A percentile compares a stretch with the other conserved stretches of the same genome.
These are phyloP conservation scores for Tachuris rubrigastra DNA, from an alignment of 2,113 vertebrate genomes.

Conservation along the genomic window DNA sequence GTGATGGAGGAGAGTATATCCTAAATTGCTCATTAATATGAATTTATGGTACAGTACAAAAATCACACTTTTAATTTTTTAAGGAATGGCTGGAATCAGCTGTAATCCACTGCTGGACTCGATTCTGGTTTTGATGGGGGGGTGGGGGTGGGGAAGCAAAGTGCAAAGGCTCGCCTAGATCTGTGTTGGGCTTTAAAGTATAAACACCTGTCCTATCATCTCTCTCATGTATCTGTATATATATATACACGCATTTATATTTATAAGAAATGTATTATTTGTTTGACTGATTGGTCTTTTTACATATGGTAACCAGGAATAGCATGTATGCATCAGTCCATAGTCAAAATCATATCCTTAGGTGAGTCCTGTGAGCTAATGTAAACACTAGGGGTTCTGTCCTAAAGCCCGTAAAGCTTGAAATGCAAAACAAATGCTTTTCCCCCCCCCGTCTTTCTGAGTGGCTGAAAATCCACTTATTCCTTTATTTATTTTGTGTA, in stretches of 20 bases:
- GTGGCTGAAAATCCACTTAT: slow-evolving; percentile 35
- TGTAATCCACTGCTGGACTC: slow-evolving; percentile 35
- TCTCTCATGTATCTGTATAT: slow-evolving; percentile 29
- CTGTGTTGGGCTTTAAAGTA: slow-evolving; percentile 36
- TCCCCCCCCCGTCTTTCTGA: slow-evolving; percentile 46
- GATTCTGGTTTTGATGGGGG: not conserved
- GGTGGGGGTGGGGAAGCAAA: not conserved
- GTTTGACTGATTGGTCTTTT: slow-evolving; percentile 45
- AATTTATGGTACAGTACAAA: slow-evolving; percentile 59
- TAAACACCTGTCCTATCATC: slow-evolving; percentile 43
- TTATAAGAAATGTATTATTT: slow-evolving; percentile 68
- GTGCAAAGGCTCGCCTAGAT: slow-evolving; percentile 1
- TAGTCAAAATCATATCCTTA: slow-evolving; percentile 9
- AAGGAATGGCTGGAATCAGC: slow-evolving; percentile 4
- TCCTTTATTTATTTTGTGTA: slow-evolving; percentile 46
- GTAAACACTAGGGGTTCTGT: slow-evolving; percentile 59
- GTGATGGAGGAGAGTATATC: slow-evolving; percentile 63
- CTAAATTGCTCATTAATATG: slow-evolving; percentile 48
- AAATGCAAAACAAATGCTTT: slow-evolving; percentile 64
- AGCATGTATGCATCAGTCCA: slow-evolving; percentile 47
- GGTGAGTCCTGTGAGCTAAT: slow-evolving; percentile 9
- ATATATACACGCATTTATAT: slow-evolving; percentile 44
- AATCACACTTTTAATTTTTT: slow-evolving; percentile 26
- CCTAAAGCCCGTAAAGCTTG: slow-evolving; percentile 69
- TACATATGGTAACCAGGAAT: slow-evolving; percentile 43